Evolutionary conservation across 2,888 invertebrate genomes (phyloP).

Genomic region (Lobophora halterata): DNA sequence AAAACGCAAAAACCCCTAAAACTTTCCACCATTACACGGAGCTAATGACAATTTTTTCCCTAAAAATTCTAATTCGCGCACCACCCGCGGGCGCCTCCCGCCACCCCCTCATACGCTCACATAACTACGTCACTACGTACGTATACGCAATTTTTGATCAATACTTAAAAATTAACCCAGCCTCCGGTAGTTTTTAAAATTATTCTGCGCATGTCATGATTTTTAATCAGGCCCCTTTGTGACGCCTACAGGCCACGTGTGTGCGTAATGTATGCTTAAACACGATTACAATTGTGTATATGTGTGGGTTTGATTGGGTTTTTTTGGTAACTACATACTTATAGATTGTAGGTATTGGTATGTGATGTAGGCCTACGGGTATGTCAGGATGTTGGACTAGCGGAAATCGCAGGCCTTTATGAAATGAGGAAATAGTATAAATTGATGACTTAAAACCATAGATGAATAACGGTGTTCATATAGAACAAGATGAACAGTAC

Average conservation of each 20-base stretch:
- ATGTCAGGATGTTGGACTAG: conserved; percentile 20
- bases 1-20: conserved; percentile 13
- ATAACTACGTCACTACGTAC: conserved; percentile 23
- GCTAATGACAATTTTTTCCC: conserved; percentile 74
- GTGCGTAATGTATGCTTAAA: conserved; percentile 31
- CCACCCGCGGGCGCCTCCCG: conserved; percentile 30
- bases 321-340: conserved; percentile 36
- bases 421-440: no score
- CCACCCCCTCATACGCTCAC: conserved; percentile 23
- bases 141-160: conserved; percentile 79
- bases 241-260: conserved; percentile 52
- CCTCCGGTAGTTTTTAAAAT: conserved; percentile 79
- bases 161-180: conserved; percentile 81
- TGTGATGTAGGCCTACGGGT: conserved; percentile 14
- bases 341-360: conserved; percentile 14
- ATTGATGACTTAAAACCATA: no score
- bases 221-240: conserved; percentile 76
- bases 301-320: conserved; percentile 37
- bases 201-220: conserved; percentile 80
- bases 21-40: conserved; percentile 14
- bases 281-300: conserved; percentile 31
- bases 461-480: no score
- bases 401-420: no score
- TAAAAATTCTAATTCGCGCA: conserved; percentile 75
- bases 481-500: no score